Base-by-base conservation (phyloP, 1,140 invertebrate species). In the Hypothenemus hampei region DNA sequence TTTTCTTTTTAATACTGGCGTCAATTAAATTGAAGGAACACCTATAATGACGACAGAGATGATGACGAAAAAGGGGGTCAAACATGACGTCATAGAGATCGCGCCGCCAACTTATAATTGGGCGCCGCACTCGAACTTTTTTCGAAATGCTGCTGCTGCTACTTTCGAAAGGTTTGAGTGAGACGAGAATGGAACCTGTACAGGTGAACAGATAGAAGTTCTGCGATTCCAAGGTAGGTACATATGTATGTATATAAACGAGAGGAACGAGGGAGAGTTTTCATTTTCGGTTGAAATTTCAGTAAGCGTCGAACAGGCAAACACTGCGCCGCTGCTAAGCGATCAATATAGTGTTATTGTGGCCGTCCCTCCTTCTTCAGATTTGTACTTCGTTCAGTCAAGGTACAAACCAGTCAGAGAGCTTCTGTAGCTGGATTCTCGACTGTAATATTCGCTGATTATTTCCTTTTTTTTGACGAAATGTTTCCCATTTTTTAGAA, bases 301-400 rank as follows among this genome's bases (percentile, higher is more conserved):
- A 44, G 41, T 22, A 24, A 26, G 49, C 37, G 41, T 45, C 24
- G 40, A 35, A 21, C 16, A 44, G 41, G 29, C 16, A 45, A 43
- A 40, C 21, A 43, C 26, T n/a, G 40, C 19, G 41, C 21, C 50
- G 50, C 19, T 45, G 26, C 31, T 35, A 20, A 16, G 10, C 40
- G 40, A 45, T 53, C 50, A 45, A 53, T 45, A 45, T 53, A 41
- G n/a, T n/a, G n/a, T n/a, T 20, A 31, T 33, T 48, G 19, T 23
- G 50, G 43, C 36, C 50, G 50, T 45, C 50, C 50, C 50, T 16
- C 50, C 50, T 53, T 47, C 43, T 26, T 23, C 36, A 55, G 47
- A 47, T 39, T 46, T 44, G 47, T 43, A 55, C 43, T 16, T 16
- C 13, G 24, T 46, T 47, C 31, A 55, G 52, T 55, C 39, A 22